Conservation (phyloP, 1,140 invertebrate genomes). For the Macrosteles quadrilineatus region DNA sequence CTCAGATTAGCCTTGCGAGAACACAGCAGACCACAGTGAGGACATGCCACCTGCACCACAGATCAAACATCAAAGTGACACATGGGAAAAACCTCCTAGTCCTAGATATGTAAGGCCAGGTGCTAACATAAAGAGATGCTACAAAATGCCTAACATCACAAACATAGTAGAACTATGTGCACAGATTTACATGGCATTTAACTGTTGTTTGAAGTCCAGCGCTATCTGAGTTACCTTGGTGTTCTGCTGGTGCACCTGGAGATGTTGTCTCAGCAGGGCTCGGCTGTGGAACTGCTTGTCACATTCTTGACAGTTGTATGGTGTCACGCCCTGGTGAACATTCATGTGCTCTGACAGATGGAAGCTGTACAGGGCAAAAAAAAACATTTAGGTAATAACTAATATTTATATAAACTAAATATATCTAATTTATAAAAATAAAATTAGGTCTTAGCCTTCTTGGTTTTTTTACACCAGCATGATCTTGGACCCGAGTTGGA, state of each 20-base stretch:
- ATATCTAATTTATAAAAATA: neutral
- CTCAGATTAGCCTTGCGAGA: slow-evolving; percentile 52
- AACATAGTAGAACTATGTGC: too few species aligned
- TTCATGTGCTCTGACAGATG: slow-evolving; percentile 50
- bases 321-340: slow-evolving; percentile 50
- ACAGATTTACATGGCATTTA: too few species aligned
- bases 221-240: slow-evolving; percentile 32
- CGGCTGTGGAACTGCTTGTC: slow-evolving; percentile 52
- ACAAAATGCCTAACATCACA: too few species aligned
- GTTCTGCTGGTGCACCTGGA: slow-evolving; percentile 45
- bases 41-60: slow-evolving; percentile 45
- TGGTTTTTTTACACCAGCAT: too few species aligned
- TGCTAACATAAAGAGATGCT: too few species aligned
- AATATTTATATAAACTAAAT: slow-evolving; percentile 33
- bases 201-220: too few species aligned
- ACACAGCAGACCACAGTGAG: slow-evolving; percentile 46
- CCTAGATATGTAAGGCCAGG: too few species aligned
- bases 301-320: slow-evolving; percentile 53
- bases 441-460: neutral
- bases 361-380: slow-evolving; percentile 40
- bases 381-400: neutral
- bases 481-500: too few species aligned
- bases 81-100: too few species aligned
- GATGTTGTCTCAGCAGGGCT: slow-evolving; percentile 50
- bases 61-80: too few species aligned